Conservation (phyloP, 2,888 invertebrate species). For the Eristalinus aeneus region DNA sequence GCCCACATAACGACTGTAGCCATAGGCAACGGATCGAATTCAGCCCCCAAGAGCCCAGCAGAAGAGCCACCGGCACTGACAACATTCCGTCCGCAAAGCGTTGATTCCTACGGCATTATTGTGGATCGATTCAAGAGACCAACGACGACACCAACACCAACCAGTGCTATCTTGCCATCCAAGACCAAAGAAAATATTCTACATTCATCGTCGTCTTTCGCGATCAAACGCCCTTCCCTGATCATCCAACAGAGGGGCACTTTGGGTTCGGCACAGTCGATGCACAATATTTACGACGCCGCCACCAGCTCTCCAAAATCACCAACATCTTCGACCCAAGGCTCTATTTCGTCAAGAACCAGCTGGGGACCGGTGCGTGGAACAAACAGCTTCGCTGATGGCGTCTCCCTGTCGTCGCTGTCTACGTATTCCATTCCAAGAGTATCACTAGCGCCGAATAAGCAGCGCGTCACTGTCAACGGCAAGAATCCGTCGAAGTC, state of each 20-base stretch:
- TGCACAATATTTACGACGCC: conserved; percentile 77
- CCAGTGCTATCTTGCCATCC: conserved; percentile 21
- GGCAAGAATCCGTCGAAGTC: conserved; percentile 44
- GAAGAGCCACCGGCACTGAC: conserved; percentile 33
- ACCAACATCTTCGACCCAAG: conserved; percentile 18
- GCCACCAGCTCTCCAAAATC: conserved; percentile 70
- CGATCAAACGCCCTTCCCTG: conserved; percentile 78
- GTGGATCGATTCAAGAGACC: conserved; percentile 63
- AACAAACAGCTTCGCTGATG: conserved; percentile 79
- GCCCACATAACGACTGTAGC: conserved; percentile 44
- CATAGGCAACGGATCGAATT: conserved; percentile 24
- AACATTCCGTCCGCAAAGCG: conserved; percentile 58
- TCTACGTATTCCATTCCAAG: conserved; percentile 67
- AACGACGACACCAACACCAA: background rate
- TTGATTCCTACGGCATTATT: conserved; percentile 41
- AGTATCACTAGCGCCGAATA: conserved; percentile 53
- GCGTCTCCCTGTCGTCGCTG: conserved; percentile 39
- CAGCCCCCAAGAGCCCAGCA: conserved; percentile 34
- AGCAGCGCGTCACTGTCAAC: conserved; percentile 50
- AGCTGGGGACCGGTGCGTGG: conserved; percentile 82
- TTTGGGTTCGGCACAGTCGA: conserved; percentile 76
- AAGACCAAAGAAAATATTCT: conserved; percentile 72
- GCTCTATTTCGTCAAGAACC: conserved; percentile 4
- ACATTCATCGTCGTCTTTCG: conserved; percentile 78
- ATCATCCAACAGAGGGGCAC: conserved; percentile 73